These are phyloP conservation scores for Cephus runcator DNA, from an alignment of 2,888 invertebrate genomes.

Conservation along the genomic window DNA sequence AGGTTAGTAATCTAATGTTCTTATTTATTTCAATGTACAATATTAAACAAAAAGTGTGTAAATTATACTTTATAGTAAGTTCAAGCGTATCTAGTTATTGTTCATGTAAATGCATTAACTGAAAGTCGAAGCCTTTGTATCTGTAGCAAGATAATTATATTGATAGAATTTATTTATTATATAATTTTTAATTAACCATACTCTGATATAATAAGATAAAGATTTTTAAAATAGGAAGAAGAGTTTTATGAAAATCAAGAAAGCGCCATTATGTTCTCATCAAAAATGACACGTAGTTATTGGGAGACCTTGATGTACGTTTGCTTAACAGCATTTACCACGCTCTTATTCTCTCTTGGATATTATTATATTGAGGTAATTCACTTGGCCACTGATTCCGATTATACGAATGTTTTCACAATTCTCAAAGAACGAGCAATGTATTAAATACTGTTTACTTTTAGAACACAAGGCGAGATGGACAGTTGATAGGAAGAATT, in stretches of 20 bases:
- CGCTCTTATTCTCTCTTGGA: slow-evolving; percentile 78
- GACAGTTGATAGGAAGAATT: slow-evolving; percentile 75
- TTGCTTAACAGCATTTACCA: slow-evolving; percentile 76
- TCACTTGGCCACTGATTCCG: background rate
- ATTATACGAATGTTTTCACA: background rate
- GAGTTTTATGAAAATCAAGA: slow-evolving; percentile 26
- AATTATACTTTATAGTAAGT: background rate
- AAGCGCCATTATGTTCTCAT: slow-evolving; percentile 31
- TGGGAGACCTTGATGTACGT: slow-evolving; percentile 69
- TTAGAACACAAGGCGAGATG: slow-evolving; percentile 75
- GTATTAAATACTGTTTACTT: slow-evolving; percentile 12
- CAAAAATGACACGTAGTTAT: slow-evolving; percentile 43
- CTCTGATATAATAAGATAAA: background rate
- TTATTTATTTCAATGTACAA: background rate
- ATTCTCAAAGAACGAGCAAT: background rate
- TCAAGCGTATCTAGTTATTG: background rate
- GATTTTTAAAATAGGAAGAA: background rate
- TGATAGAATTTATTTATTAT: too few relatives aligned
- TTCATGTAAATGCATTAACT: too few relatives aligned
- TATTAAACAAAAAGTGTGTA: background rate
- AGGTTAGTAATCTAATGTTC: background rate
- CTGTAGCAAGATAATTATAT: slow-evolving; percentile 27
- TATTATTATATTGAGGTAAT: slow-evolving; percentile 79
- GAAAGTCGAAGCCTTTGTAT: background rate
- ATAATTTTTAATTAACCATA: too few relatives aligned